Evolutionary conservation across 1,140 invertebrate species (phyloP).

Genomic region (Papilio glaucus): DNA sequence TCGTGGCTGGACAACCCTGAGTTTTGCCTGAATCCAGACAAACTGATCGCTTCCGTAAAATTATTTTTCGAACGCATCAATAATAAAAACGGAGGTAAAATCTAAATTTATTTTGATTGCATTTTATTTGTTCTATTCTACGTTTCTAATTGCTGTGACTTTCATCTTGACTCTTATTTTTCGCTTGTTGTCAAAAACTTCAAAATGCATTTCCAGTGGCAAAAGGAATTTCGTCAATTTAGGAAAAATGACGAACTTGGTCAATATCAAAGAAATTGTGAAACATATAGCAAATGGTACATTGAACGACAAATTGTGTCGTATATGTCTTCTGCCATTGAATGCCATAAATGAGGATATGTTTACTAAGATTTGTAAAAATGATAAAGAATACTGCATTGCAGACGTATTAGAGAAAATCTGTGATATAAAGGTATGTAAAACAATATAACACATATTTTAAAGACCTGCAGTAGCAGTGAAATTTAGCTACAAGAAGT

Average conservation of each 20-base stretch:
- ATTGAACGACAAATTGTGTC: slow-evolving; percentile 62
- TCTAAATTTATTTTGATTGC: slow-evolving; percentile 39
- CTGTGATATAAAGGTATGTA: slow-evolving; percentile 62
- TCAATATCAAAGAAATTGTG: slow-evolving; percentile 61
- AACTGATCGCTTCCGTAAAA: slow-evolving; percentile 31
- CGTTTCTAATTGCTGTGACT: not conserved
- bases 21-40: slow-evolving; percentile 1
- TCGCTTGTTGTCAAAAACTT: slow-evolving; percentile 9
- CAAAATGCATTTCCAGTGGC: slow-evolving; percentile 37
- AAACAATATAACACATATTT: too few species aligned
- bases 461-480: too few species aligned
- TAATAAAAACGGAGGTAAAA: slow-evolving; percentile 52
- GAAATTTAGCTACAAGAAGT: slow-evolving; percentile 3
- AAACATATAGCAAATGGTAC: slow-evolving; percentile 69
- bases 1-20: too few species aligned
- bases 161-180: slow-evolving; percentile 5
- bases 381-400: slow-evolving; percentile 64
- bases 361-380: slow-evolving; percentile 63
- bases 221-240: slow-evolving; percentile 7
- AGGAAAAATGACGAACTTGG: slow-evolving; percentile 51
- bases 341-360: slow-evolving; percentile 58
- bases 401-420: slow-evolving; percentile 62
- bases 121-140: slow-evolving; percentile 8
- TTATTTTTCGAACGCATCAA: slow-evolving; percentile 55
- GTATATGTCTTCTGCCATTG: slow-evolving; percentile 63